These are phyloP conservation scores for Ptychoptera albimana DNA, from an alignment of 2,888 invertebrate species.

Conservation along the genomic window DNA sequence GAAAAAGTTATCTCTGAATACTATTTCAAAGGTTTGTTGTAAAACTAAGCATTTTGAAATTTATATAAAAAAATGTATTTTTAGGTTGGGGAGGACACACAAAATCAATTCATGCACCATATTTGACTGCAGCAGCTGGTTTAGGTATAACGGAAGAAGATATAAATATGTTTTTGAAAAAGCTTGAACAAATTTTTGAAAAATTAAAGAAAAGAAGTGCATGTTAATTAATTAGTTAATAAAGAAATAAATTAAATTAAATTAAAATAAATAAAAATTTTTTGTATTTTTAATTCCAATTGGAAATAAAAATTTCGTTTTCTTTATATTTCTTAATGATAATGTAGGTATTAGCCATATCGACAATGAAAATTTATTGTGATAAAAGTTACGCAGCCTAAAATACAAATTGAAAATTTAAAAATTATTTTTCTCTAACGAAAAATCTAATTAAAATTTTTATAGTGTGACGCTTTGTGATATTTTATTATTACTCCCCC, in stretches of 20 bases:
- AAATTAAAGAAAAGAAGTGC: slow-evolving; percentile 12
- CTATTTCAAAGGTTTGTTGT: slow-evolving; percentile 36
- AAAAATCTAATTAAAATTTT: no score
- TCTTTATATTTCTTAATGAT: no score
- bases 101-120: slow-evolving; percentile 39
- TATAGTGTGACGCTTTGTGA: no score
- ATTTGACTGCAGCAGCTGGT: slow-evolving; percentile 58
- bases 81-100: slow-evolving; percentile 57
- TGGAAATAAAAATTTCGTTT: no score
- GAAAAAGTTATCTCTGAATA: slow-evolving; percentile 36
- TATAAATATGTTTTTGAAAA: slow-evolving; percentile 48
- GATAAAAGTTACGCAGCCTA: no score
- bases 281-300: neutral
- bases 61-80: slow-evolving; percentile 9
- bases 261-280: neutral
- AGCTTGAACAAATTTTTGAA: slow-evolving; percentile 43
- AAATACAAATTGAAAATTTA: no score
- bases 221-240: no score
- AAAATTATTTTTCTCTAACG: no score
- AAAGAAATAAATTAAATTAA: slow-evolving; percentile 4
- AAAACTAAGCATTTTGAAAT: neutral
- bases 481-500: no score
- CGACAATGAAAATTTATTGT: no score
- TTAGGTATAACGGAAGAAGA: slow-evolving; percentile 49
- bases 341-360: no score